A percentile compares a stretch with the other conserved stretches of the same genome.
These are phyloP conservation scores for Ichneumoninae sp. DNA, from an alignment of 2,888 invertebrate genomes.

Conservation along the genomic window DNA sequence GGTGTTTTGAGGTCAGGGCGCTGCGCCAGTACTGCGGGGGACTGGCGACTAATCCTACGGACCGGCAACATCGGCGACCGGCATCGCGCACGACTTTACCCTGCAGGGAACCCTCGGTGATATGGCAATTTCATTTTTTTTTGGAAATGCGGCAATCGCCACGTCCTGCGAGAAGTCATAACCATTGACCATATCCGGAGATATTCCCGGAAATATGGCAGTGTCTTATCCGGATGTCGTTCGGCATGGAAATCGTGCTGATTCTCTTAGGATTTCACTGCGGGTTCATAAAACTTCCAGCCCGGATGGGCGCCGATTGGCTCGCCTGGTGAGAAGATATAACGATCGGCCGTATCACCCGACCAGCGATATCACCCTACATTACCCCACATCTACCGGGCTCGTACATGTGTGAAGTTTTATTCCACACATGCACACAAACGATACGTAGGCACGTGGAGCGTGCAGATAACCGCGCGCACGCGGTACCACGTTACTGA, in stretches of 20 bases:
- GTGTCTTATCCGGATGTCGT: background rate
- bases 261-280: background rate
- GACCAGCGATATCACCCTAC: background rate
- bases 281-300: background rate
- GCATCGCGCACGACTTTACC: conserved; percentile 39
- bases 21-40: conserved; percentile 82
- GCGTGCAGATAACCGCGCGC: conserved; percentile 40
- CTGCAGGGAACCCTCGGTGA: background rate
- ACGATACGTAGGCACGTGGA: conserved; percentile 1
- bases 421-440: background rate
- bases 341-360: background rate
- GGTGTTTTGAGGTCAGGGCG: conserved; percentile 83
- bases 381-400: background rate
- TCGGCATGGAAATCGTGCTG: background rate
- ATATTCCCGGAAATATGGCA: background rate
- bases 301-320: background rate
- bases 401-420: background rate
- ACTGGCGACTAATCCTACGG: conserved; percentile 70
- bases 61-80: conserved; percentile 70
- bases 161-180: background rate
- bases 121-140: background rate
- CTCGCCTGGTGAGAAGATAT: too few species aligned
- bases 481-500: conserved; percentile 51
- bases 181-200: background rate
- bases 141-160: background rate